Conservation (phyloP, 2,113 vertebrate species). For the Eclectus roratus region DNA sequence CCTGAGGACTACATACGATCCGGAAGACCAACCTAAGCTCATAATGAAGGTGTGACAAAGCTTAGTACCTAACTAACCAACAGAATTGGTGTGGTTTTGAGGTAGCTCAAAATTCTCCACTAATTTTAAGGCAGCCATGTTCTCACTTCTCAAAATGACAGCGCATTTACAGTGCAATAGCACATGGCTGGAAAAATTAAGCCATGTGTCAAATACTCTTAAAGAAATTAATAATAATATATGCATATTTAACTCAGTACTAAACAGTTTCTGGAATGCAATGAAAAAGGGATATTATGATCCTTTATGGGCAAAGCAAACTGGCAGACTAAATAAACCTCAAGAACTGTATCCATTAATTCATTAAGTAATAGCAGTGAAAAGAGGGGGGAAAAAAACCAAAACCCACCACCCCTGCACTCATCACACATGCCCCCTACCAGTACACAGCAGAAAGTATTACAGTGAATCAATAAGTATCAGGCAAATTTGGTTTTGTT, state of each 20-base stretch:
- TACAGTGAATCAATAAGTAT: background rate
- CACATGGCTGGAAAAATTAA: background rate
- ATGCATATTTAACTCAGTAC: background rate
- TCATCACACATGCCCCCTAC: background rate
- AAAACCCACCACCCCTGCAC: background rate
- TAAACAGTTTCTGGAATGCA: background rate
- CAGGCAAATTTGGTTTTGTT: background rate
- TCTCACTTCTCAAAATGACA: background rate
- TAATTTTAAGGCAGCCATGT: background rate
- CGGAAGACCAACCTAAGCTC: slow-evolving; percentile 56
- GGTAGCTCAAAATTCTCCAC: background rate
- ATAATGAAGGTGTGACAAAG: slow-evolving; percentile 30
- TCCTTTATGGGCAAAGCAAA: background rate
- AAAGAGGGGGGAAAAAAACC: background rate
- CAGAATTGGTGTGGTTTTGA: background rate
- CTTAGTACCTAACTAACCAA: background rate
- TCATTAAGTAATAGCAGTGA: background rate
- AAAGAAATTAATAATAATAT: background rate
- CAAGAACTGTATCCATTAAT: background rate
- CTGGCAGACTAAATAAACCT: background rate
- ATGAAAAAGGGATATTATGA: background rate
- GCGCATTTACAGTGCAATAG: background rate
- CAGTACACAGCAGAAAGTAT: background rate
- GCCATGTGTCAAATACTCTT: background rate
- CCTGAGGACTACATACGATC: slow-evolving; percentile 69